A percentile compares a stretch with the other conserved stretches of the same genome.
phyloP scores from a whole-genome alignment of 2,113 vertebrate genomes.

The Mesoclemmys tuberculata region DNA sequence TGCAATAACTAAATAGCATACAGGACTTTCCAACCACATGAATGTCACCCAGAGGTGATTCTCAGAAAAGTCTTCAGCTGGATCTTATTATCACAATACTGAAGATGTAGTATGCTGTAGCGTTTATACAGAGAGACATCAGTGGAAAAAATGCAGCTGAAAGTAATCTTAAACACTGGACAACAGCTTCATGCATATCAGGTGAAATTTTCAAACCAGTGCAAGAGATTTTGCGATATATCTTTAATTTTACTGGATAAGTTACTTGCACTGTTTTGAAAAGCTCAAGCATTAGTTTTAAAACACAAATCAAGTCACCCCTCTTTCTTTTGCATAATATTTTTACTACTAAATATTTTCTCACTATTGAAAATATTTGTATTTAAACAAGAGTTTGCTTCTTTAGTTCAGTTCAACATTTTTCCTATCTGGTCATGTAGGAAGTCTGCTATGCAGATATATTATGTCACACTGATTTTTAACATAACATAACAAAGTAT shows the following conservation, averaged over 20 bases:
- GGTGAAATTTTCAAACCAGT: background rate
- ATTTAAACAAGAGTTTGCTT: background rate
- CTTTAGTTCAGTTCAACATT: background rate
- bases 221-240: background rate
- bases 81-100: background rate
- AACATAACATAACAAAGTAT: background rate
- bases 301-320: background rate
- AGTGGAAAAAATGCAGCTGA: background rate
- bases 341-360: background rate
- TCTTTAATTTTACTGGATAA: background rate
- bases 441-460: background rate
- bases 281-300: background rate
- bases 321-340: background rate
- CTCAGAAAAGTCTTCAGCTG: background rate
- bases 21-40: background rate
- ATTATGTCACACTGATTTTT: background rate
- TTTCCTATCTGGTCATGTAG: background rate
- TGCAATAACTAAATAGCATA: rapidly evolving
- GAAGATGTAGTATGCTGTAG: background rate
- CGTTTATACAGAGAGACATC: rapidly evolving
- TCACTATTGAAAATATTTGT: background rate
- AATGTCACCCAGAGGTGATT: background rate
- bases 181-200: background rate
- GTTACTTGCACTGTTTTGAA: background rate
- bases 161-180: background rate